Evolutionary conservation across 2,113 vertebrate genomes (phyloP), one percentile per base, ranked within the genome.

Genomic region (Oryzias javanicus): DNA sequence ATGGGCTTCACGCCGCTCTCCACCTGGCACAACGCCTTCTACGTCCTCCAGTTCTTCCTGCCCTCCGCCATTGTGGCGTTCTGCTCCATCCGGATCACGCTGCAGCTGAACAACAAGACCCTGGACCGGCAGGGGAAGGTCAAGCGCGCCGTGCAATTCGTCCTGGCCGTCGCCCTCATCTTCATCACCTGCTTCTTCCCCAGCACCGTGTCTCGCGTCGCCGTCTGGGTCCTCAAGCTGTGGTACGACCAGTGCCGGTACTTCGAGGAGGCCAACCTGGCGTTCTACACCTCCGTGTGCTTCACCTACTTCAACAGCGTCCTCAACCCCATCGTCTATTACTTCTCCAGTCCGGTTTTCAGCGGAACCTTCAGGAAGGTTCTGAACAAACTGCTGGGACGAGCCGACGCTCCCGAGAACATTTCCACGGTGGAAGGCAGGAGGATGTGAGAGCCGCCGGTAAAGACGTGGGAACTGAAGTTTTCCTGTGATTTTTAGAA

Each of bases 231-330:
- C 55, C 82, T 92, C 0, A 90, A 92, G 67, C 54, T 35, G 0
- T 86, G 86, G 88, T 83, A 89, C 8, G 12, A 61, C 1, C 86
- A 92, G 10, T 93, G 92, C 62, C 35, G 18, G 0, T 61, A 86
- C 54, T 93, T 91, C 27, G 19, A 64, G 14, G 55, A 80, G 12
- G 87, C 79, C 57, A 92, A 89, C 74, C 79, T 91, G 49, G 86
- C 87, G 0, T 93, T 93, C 68, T 93, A 92, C 67, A 85, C 87
- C 0, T 78, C 91, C 0, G 86, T 93, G 25, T 91, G 89, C 54
- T 86, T 93, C 57, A 93, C 92, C 6, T 93, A 93, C 74, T 91
- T 93, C 72, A 91, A 93, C 77, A 93, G 91, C 0, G 89, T 91
- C 29, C 86, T 93, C 20, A 92, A 93, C 75, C 92, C 92, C 0